Base-by-base conservation (phyloP, 2,888 invertebrate species). In the Tineola bisselliella region DNA sequence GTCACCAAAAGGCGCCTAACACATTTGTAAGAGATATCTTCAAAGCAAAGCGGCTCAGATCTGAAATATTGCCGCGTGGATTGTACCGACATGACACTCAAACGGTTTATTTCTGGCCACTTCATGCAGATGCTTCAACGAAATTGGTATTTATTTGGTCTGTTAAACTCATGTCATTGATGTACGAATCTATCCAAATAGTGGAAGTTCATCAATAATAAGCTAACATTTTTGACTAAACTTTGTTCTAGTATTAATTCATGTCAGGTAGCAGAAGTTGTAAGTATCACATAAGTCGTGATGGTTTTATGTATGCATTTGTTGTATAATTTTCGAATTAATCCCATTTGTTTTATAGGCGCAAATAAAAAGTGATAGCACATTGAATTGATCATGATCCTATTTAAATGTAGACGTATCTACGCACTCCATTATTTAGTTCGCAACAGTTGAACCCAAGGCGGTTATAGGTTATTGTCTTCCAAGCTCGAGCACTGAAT, bases 21-120 rank as follows among this genome's bases (percentile, higher is more conserved):
- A 71, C 76, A 81, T 84, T 80, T 77, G 79, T 84, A 75, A 77
- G 25, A 76, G 72, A 71, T 68, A 75, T 81, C 84, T 80, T 84
- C 84, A 84, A 84, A 84, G 84, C 68, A 68, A 70, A 66, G 63
- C 58, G 33, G 11, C 58, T 17, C 33, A 58, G 19, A 25, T 54
- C 25, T 58, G 33, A 58, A 58, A 58, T 58, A 58, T 58, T 58
- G 33, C 58, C 33, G 58, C 15, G 30, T 58, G 58, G 33, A 54
- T 54, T 18, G 54, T n/a, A 54, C 54, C 54, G 54, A 54, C 54
- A 54, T 54, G 54, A 54, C 54, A 54, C 54, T 54, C 58, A 58
- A 33, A 58, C 58, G 58, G 54, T 58, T 58, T 33, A 58, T 31
- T 58, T 33, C 33, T 58, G 33, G 58, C 33, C 33, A 25, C 54